A percentile compares a stretch with the other conserved stretches of the same genome.
phyloP scores from a whole-genome alignment of 1,140 invertebrate species.

The Heterodera carotae region DNA sequence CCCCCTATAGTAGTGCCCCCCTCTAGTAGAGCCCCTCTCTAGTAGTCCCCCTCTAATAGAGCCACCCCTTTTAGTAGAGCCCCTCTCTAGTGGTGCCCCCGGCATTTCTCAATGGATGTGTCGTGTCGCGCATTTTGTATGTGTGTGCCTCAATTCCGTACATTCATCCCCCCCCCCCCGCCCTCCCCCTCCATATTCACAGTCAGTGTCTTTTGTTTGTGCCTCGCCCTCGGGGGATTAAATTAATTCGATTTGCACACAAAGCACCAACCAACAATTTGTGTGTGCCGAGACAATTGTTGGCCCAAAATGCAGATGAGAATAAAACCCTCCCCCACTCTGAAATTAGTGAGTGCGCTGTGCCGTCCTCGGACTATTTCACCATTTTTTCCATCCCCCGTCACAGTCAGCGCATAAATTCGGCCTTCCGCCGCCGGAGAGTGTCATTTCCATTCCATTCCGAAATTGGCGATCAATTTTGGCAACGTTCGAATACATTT shows the following conservation, averaged over 20 bases:
- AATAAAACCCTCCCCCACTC: neutral
- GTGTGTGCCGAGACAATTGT: neutral
- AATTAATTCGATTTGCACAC: slow-evolving; percentile 13
- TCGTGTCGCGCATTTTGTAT: too few species aligned
- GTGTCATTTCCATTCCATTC: neutral
- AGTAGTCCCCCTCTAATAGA: too few species aligned
- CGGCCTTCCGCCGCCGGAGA: neutral
- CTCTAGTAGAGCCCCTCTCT: too few species aligned
- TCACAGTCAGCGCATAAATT: too few species aligned
- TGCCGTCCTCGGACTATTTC: neutral
- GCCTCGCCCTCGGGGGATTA: neutral
- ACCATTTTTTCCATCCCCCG: too few species aligned
- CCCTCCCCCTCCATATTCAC: too few species aligned
- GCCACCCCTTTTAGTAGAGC: too few species aligned
- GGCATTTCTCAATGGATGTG: too few species aligned
- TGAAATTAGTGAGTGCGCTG: neutral
- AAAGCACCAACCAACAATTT: slow-evolving; percentile 3
- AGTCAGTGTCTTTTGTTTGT: neutral
- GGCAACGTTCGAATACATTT: too few species aligned
- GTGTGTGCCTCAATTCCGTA: too few species aligned
- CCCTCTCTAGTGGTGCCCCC: too few species aligned
- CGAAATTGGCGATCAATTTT: neutral
- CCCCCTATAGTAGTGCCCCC: too few species aligned
- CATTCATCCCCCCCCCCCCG: neutral
- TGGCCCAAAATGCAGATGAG: neutral